Evolutionary conservation across 2,888 invertebrate species (phyloP).

Genomic region (Sphecodes monilicornis): DNA sequence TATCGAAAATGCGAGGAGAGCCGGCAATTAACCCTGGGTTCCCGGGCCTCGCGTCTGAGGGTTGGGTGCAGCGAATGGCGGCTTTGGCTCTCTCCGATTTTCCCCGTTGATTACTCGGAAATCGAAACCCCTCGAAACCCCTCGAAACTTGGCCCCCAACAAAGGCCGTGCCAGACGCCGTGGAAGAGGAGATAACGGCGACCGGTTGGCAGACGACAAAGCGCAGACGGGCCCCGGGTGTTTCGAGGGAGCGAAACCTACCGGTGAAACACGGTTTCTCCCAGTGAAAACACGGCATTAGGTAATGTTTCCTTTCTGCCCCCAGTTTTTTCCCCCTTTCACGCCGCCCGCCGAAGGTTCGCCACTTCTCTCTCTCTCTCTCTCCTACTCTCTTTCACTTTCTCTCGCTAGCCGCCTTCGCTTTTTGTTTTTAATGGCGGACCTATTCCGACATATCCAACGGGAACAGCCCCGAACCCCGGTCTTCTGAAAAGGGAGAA

Average conservation of each 20-base stretch:
- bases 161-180: conserved; percentile 34
- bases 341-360: conserved; percentile 29
- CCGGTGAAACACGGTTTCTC: conserved; percentile 27
- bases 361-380: conserved; percentile 34
- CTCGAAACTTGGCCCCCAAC: conserved; percentile 40
- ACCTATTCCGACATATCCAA: conserved; percentile 50
- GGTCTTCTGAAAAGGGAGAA: conserved; percentile 58
- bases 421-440: conserved; percentile 61
- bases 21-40: conserved; percentile 40
- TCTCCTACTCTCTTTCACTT: not conserved
- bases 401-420: conserved; percentile 2
- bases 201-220: conserved; percentile 31
- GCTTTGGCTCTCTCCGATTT: conserved; percentile 35
- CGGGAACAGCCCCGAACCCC: conserved; percentile 31
- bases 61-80: not conserved
- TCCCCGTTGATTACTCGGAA: conserved; percentile 63
- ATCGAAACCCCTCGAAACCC: conserved; percentile 64
- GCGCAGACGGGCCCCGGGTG: conserved; percentile 19
- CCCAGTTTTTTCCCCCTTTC: conserved; percentile 19
- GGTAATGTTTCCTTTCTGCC: conserved; percentile 64
- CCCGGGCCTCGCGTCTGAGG: not conserved
- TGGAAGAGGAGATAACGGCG: conserved; percentile 22
- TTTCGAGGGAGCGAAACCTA: not conserved
- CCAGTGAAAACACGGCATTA: conserved; percentile 65
- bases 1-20: conserved; percentile 38